These are phyloP conservation scores for Epizoanthus scotinus DNA, from an alignment of 92 coral and sea anemone genomes.

Conservation along the genomic window DNA sequence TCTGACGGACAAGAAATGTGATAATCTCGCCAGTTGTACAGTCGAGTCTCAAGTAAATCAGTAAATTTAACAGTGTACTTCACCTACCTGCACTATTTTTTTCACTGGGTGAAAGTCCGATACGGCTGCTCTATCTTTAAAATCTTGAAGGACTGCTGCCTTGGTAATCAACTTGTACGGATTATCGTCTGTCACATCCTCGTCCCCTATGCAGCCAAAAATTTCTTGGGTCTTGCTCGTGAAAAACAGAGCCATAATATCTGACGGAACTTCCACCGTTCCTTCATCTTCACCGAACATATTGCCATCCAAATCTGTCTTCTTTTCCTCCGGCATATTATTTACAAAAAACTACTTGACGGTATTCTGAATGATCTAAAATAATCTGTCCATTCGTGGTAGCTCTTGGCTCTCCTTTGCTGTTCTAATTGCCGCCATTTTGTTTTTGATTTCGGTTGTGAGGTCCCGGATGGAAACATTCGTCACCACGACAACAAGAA, in stretches of 20 bases:
- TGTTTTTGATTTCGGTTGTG: constrained; percentile 42
- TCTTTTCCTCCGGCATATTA: constrained; percentile 88
- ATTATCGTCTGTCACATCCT: constrained; percentile 94
- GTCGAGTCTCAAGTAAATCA: no score
- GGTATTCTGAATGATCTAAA: neutral
- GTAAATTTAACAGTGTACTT: neutral
- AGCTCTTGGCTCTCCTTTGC: neutral
- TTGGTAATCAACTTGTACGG: constrained; percentile 84
- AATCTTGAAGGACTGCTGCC: constrained; percentile 87
- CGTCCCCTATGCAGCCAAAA: constrained; percentile 97
- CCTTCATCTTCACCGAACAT: constrained; percentile 73
- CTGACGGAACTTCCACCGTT: constrained; percentile 71
- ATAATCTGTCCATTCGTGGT: neutral
- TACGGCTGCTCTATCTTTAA: constrained; percentile 94
- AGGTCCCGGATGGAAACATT: constrained; percentile 68
- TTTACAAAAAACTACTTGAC: neutral
- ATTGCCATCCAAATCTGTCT: constrained; percentile 59
- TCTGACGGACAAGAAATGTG: no score
- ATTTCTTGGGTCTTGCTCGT: constrained; percentile 98
- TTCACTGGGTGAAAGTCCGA: constrained; percentile 99
- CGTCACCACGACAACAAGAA: constrained; percentile 68
- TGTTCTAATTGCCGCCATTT: constrained; percentile 79
- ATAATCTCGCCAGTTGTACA: no score
- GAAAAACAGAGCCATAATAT: constrained; percentile 95
- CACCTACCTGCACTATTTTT: constrained; percentile 83